These are phyloP conservation scores for Agrotis segetum DNA, from an alignment of 2,888 invertebrate species.

Conservation along the genomic window DNA sequence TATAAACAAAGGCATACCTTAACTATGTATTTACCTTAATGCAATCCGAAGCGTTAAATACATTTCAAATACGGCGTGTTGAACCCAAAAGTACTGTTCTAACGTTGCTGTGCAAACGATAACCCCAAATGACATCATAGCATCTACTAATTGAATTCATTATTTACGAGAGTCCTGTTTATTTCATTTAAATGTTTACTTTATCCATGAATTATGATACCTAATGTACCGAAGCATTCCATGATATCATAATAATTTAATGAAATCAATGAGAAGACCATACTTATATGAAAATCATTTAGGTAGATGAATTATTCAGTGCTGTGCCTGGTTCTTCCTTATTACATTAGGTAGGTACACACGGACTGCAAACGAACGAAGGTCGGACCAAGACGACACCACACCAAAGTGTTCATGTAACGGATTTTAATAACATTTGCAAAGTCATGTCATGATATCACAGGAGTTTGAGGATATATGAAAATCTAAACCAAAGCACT, in stretches of 20 bases:
- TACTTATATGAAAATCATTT: slow-evolving; percentile 18
- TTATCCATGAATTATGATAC: too few species aligned
- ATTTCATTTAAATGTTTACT: slow-evolving; percentile 33
- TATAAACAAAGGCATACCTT: slow-evolving; percentile 47
- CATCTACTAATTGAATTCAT: slow-evolving; percentile 46
- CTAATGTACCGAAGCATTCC: slow-evolving; percentile 20
- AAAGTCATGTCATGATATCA: neutral
- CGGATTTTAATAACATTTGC: slow-evolving; percentile 3
- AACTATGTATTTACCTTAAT: slow-evolving; percentile 25
- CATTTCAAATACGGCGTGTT: slow-evolving; percentile 19
- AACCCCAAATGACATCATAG: slow-evolving; percentile 70
- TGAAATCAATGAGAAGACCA: slow-evolving; percentile 15
- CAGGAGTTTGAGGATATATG: slow-evolving; percentile 15
- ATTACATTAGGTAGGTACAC: neutral
- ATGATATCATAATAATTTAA: slow-evolving; percentile 6
- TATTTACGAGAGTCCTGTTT: slow-evolving; percentile 36
- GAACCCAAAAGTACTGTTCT: slow-evolving; percentile 13
- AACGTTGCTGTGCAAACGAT: slow-evolving; percentile 52
- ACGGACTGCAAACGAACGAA: slow-evolving; percentile 16
- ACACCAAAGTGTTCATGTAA: neutral
- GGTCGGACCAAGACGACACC: slow-evolving; percentile 23
- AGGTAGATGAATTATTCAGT: slow-evolving; percentile 42
- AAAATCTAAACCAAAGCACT: neutral
- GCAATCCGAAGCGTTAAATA: slow-evolving; percentile 26
- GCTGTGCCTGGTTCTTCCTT: slow-evolving; percentile 22